Percentiles rank a stretch among this genome's conserved stretches.
Conservation (phyloP, 2,797 vertebrate genomes). For the Caiman crocodilus region DNA sequence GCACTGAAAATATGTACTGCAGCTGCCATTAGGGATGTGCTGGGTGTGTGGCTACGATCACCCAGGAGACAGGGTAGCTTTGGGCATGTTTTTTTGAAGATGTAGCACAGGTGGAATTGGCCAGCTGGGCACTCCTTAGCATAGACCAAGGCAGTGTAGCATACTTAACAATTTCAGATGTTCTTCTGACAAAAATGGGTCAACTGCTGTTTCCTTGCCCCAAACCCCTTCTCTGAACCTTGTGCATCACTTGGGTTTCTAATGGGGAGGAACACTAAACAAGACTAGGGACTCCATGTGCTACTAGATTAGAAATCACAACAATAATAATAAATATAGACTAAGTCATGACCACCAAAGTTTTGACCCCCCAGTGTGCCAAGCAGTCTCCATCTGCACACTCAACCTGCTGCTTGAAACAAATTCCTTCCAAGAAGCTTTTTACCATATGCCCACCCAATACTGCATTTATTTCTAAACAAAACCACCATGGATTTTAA, state of each 20-base stretch:
- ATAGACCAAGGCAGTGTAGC: too few relatives aligned
- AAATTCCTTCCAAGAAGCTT: not conserved
- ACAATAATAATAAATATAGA: not conserved
- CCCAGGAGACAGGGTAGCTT: too few relatives aligned
- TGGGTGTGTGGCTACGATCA: too few relatives aligned
- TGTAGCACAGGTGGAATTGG: too few relatives aligned
- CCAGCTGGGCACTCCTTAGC: too few relatives aligned
- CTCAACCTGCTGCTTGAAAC: not conserved
- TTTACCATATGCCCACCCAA: not conserved
- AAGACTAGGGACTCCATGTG: not conserved
- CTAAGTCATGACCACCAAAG: not conserved
- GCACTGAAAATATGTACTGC: too few relatives aligned
- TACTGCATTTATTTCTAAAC: conserved; percentile 14
- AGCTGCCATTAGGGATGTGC: too few relatives aligned
- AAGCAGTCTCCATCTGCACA: not conserved
- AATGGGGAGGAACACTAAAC: not conserved
- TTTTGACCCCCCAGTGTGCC: not conserved
- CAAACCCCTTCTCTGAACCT: not conserved
- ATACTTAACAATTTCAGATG: not conserved
- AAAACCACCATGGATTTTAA: conserved; percentile 24
- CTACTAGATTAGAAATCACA: not conserved
- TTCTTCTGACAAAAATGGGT: not conserved
- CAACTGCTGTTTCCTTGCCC: not conserved
- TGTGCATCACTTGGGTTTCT: too few relatives aligned
- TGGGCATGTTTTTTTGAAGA: too few relatives aligned